A percentile compares a stretch with the other conserved stretches of the same genome.
phyloP scores from a whole-genome alignment of 2,113 vertebrate species.

The Diadophis punctatus region DNA sequence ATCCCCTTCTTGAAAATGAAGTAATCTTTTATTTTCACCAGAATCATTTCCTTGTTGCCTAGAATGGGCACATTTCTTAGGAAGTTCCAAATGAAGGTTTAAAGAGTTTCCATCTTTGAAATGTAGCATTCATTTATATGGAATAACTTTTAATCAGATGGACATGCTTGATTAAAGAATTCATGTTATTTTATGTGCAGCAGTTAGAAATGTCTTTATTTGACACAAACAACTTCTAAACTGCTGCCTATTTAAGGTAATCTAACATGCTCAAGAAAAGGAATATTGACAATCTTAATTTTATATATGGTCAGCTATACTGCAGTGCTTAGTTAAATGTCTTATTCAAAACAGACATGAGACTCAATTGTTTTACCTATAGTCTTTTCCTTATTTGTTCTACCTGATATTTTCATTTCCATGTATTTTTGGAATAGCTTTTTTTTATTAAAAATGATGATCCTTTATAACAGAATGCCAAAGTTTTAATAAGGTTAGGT shows the following conservation, averaged over 20 bases:
- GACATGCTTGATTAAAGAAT: background rate
- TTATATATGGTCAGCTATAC: background rate
- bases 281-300: background rate
- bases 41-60: background rate
- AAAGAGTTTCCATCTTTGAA: background rate
- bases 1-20: background rate
- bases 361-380: background rate
- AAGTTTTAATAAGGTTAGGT: conserved; percentile 11
- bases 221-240: background rate
- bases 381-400: background rate
- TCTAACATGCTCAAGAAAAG: background rate
- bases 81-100: background rate
- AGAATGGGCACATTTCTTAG: background rate
- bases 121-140: background rate
- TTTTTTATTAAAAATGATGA: background rate
- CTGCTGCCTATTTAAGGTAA: background rate
- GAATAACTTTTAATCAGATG: background rate
- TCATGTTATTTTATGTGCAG: background rate
- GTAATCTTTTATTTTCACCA: background rate
- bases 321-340: background rate
- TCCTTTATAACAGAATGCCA: conserved; percentile 3
- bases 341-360: background rate
- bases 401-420: background rate
- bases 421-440: background rate
- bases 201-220: background rate